phyloP scores from a whole-genome alignment of 2,113 vertebrate genomes.

The Tragulus kanchil region DNA sequence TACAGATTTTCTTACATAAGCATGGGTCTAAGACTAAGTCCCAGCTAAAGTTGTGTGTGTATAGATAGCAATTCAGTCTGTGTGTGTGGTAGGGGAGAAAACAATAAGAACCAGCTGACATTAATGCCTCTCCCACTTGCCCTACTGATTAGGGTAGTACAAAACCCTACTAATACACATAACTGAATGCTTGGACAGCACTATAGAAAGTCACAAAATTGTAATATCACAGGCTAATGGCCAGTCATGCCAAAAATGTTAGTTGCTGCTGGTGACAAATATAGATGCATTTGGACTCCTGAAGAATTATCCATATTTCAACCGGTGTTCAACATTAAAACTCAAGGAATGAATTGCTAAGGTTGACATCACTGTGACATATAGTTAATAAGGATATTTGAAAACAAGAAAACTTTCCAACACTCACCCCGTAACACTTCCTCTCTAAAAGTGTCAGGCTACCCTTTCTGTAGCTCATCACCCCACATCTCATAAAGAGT shows the following conservation, averaged over 20 bases:
- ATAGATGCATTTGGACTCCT: background rate
- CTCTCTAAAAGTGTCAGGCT: background rate
- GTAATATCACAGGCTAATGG: background rate
- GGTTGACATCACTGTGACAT: background rate
- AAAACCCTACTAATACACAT: background rate
- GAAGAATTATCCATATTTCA: slow-evolving; percentile 9
- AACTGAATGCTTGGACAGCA: slow-evolving; percentile 2
- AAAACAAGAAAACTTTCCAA: background rate
- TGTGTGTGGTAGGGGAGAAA: background rate
- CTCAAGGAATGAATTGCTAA: slow-evolving; percentile 11
- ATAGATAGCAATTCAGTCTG: background rate
- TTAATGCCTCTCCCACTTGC: background rate
- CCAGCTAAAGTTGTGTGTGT: background rate
- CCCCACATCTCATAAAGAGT: background rate
- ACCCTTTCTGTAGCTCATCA: background rate
- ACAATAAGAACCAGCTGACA: too few species aligned
- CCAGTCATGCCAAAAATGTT: background rate
- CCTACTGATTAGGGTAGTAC: background rate
- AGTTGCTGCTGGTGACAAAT: background rate
- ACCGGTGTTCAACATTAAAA: slow-evolving; percentile 22
- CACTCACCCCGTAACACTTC: background rate
- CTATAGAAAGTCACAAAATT: slow-evolving; percentile 28
- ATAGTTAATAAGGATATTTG: background rate
- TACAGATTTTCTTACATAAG: background rate
- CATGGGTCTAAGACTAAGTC: background rate